A percentile compares a stretch with the other conserved stretches of the same genome.
phyloP scores from a whole-genome alignment of 2,113 vertebrate species.

The Gnathonemus echidnorhynchus region DNA sequence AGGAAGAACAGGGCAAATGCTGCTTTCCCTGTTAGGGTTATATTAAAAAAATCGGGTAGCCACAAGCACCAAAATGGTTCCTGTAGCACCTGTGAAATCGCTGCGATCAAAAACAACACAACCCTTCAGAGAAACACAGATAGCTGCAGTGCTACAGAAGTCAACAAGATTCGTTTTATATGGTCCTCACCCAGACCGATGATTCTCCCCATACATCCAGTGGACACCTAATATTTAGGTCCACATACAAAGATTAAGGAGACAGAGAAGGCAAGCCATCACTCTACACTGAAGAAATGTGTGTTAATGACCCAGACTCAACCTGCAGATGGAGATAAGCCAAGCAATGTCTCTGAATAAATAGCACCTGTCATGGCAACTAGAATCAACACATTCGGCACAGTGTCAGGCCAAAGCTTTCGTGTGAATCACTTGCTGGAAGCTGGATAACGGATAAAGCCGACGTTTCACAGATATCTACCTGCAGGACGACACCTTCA shows the following conservation, averaged over 20 bases:
- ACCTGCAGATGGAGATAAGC: background rate
- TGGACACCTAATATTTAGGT: background rate
- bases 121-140: background rate
- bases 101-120: background rate
- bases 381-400: background rate
- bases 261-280: background rate
- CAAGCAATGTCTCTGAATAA: background rate
- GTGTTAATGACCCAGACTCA: background rate
- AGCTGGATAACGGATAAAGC: background rate
- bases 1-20: background rate
- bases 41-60: background rate
- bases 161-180: background rate
- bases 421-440: background rate
- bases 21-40: background rate
- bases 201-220: background rate
- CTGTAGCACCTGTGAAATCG: background rate
- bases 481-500: background rate
- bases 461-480: background rate
- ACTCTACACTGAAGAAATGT: background rate
- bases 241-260: background rate
- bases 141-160: background rate
- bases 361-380: background rate
- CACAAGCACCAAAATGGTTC: background rate
- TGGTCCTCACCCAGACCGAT: background rate
- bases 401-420: background rate